These are phyloP conservation scores for Deroplatys truncata DNA, from an alignment of 2,888 invertebrate genomes.

Conservation along the genomic window DNA sequence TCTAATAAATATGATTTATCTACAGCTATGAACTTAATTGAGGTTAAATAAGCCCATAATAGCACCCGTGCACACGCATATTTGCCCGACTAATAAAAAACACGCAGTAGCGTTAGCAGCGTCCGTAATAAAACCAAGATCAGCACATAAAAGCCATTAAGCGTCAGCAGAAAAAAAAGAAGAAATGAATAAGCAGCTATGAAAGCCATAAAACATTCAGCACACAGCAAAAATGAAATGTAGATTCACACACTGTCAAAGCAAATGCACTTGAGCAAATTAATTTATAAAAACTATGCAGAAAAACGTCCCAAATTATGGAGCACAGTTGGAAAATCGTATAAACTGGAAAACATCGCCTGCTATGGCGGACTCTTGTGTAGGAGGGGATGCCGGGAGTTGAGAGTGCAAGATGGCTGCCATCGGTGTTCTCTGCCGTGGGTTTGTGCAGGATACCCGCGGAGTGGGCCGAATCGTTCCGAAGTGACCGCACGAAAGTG, in stretches of 20 bases:
- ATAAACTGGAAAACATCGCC: background rate
- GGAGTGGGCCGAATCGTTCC: background rate
- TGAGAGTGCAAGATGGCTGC: background rate
- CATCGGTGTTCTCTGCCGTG: background rate
- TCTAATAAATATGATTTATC: background rate
- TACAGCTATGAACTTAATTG: background rate
- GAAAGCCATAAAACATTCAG: background rate
- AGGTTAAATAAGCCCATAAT: background rate
- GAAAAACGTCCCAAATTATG: background rate
- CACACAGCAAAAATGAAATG: background rate
- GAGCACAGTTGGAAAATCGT: conserved; percentile 2
- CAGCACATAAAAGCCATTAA: conserved; percentile 10
- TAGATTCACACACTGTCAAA: background rate
- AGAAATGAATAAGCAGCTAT: conserved; percentile 2
- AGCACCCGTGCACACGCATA: background rate
- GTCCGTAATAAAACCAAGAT: background rate
- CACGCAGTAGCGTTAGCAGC: background rate
- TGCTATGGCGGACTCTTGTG: conserved; percentile 8
- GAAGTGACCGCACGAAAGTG: background rate
- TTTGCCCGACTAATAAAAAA: background rate
- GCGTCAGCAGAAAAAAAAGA: conserved; percentile 12
- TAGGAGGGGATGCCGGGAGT: conserved; percentile 5
- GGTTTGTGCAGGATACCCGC: background rate
- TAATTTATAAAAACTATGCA: background rate
- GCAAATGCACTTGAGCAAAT: background rate